A percentile compares a stretch with the other conserved stretches of the same genome.
Evolutionary conservation across 2,113 vertebrate species (phyloP).

Genomic region (Brachyhypopomus gauderio): DNA sequence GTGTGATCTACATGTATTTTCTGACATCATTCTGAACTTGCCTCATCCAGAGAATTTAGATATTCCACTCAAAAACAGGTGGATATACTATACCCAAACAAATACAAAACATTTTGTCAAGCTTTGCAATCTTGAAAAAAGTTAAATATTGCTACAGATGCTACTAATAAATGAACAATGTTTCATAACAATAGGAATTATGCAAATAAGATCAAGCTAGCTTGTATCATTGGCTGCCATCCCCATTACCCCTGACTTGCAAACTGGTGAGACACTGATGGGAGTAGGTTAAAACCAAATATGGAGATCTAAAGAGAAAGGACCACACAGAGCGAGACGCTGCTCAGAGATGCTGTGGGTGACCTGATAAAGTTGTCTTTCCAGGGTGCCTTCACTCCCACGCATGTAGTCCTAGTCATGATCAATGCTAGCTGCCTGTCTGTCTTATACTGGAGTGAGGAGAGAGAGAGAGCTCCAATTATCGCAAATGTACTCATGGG

Average conservation of each 20-base stretch:
- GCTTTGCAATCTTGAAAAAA: conserved; percentile 1
- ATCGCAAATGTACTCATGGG: conserved; percentile 2
- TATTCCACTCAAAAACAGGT: conserved; percentile 38
- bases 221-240: no score
- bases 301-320: not conserved
- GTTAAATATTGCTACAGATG: not conserved
- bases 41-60: conserved; percentile 35
- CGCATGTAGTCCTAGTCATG: conserved; percentile 35
- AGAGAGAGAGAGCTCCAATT: conserved; percentile 3
- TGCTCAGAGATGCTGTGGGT: conserved; percentile 31
- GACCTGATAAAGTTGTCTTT: conserved; percentile 43
- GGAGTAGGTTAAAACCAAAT: not conserved
- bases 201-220: no score
- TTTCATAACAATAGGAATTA: no score
- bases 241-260: no score
- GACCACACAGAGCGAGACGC: not conserved
- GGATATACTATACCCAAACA: conserved; percentile 39
- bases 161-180: no score
- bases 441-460: conserved; percentile 33
- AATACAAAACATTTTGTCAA: conserved; percentile 36
- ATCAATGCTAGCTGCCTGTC: conserved; percentile 48
- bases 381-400: conserved; percentile 34
- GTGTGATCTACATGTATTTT: conserved; percentile 27
- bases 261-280: not conserved
- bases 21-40: conserved; percentile 40